A percentile compares a stretch with the other conserved stretches of the same genome.
Conservation (phyloP, 2,113 vertebrate species). For the Vulpes lagopus region DNA sequence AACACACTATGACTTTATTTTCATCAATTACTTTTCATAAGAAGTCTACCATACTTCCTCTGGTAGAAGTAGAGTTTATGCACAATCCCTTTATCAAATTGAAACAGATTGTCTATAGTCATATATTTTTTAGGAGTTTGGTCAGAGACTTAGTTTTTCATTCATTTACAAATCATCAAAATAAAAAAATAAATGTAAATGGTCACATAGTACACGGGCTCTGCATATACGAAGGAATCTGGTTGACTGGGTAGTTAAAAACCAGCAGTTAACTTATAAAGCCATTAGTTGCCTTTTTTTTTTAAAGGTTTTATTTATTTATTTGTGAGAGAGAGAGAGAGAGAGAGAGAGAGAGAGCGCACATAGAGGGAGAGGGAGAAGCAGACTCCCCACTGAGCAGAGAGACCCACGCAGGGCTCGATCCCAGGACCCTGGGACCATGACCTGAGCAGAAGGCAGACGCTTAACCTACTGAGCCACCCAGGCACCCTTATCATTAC, state of each 20-base stretch:
- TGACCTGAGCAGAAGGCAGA: not conserved
- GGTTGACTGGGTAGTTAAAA: not conserved
- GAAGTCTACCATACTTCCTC: not conserved
- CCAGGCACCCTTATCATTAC: not conserved
- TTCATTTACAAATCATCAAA: not conserved
- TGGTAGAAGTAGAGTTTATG: not conserved
- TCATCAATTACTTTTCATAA: not conserved
- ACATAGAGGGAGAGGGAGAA: not conserved
- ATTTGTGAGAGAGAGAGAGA: too few relatives aligned
- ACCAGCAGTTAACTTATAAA: constrained; percentile 46
- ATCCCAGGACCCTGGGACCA: not conserved
- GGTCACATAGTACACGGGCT: not conserved
- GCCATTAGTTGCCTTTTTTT: not conserved
- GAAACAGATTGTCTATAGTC: not conserved
- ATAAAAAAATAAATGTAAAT: not conserved
- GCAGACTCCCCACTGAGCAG: not conserved
- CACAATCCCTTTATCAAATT: not conserved
- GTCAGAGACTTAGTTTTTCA: not conserved
- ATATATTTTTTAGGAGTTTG: not conserved
- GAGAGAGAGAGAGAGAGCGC: too few relatives aligned
- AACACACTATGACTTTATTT: not conserved
- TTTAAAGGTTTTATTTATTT: not conserved
- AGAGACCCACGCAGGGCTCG: not conserved
- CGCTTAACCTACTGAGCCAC: not conserved
- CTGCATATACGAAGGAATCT: not conserved